A percentile compares a stretch with the other conserved stretches of the same genome.
Conservation (phyloP, 1,140 invertebrate species). For the Antheraea mylitta region DNA sequence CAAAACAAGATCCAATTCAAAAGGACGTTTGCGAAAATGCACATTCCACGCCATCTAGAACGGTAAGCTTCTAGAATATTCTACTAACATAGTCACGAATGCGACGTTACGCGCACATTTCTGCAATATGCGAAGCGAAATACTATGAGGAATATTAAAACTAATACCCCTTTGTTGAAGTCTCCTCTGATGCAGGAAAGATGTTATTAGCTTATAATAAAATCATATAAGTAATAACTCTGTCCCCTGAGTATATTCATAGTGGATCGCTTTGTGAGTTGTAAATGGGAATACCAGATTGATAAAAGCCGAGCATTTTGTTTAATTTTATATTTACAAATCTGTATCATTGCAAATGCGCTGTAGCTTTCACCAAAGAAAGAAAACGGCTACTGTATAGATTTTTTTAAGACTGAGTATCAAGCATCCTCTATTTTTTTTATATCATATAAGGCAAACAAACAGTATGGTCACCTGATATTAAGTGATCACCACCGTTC, state of each 20-base stretch:
- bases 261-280: neutral
- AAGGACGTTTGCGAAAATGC: neutral
- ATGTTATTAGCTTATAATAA: constrained; percentile 2
- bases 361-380: too few relatives aligned
- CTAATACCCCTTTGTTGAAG: neutral
- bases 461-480: too few relatives aligned
- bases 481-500: too few relatives aligned
- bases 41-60: neutral
- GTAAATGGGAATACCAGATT: neutral
- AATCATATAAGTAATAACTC: neutral
- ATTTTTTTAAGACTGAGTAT: too few relatives aligned
- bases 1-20: neutral
- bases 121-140: neutral
- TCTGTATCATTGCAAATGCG: too few relatives aligned
- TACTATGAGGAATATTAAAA: neutral
- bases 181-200: neutral
- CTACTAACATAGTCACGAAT: neutral
- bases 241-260: neutral
- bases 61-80: neutral
- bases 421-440: too few relatives aligned
- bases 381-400: too few relatives aligned
- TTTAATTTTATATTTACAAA: too few relatives aligned
- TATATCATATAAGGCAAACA: too few relatives aligned
- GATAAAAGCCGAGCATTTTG: neutral
- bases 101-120: neutral